These are phyloP conservation scores for Macrotis lagotis DNA, from an alignment of 2,113 vertebrate species.

Conservation along the genomic window DNA sequence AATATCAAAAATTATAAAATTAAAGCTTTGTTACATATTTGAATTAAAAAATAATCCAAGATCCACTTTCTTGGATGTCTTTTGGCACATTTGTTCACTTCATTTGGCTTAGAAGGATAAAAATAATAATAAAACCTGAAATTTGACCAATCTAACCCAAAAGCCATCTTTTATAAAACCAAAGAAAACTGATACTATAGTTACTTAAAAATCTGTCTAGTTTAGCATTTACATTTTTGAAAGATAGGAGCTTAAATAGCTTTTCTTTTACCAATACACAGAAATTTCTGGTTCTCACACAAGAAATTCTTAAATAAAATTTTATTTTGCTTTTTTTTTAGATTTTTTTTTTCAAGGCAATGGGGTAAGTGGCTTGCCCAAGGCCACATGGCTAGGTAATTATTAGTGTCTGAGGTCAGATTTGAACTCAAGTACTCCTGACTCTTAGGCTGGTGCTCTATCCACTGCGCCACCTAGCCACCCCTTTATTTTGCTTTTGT, in stretches of 20 bases:
- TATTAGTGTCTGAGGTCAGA: no score
- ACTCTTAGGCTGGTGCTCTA: no score
- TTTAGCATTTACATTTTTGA: background rate
- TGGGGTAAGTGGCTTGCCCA: no score
- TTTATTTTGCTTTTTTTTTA: background rate
- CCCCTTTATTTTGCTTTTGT: slow-evolving; percentile 1
- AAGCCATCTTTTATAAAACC: background rate
- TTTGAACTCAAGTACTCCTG: no score
- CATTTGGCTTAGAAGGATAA: background rate
- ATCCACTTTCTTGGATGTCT: background rate
- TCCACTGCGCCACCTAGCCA: no score
- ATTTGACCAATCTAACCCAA: background rate
- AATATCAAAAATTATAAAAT: slow-evolving; percentile 6
- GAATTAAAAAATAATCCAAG: background rate
- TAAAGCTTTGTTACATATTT: background rate
- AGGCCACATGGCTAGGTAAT: no score
- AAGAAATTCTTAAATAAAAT: background rate
- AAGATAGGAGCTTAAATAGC: background rate
- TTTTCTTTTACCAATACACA: background rate
- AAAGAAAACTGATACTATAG: background rate
- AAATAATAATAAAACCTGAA: background rate
- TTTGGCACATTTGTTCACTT: background rate
- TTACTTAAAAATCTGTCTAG: background rate
- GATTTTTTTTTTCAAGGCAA: no score
- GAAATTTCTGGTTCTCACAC: background rate